Percentiles rank a stretch among this genome's conserved stretches.
phyloP scores from a whole-genome alignment of 1,140 invertebrate species.

The Drosophila lowei region DNA sequence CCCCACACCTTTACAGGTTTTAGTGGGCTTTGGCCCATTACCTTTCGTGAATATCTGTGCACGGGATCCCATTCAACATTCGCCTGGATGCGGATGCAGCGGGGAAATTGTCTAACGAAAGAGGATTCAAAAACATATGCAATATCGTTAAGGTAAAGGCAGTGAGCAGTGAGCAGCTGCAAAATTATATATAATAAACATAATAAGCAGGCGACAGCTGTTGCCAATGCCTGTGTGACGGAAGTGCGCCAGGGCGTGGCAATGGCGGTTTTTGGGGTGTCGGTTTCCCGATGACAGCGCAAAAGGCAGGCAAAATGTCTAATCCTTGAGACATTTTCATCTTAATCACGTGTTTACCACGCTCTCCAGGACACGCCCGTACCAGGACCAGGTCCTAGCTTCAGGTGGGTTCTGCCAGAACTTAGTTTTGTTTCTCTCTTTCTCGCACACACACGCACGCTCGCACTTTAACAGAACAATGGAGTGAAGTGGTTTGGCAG shows the following conservation, averaged over 20 bases:
- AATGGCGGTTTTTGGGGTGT: slow-evolving; percentile 12
- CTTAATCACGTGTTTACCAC: slow-evolving; percentile 79
- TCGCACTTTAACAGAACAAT: slow-evolving; percentile 2
- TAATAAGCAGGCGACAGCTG: slow-evolving; percentile 74
- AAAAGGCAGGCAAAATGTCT: slow-evolving; percentile 64
- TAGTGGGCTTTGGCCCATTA: slow-evolving; percentile 4
- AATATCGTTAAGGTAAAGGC: slow-evolving; percentile 24
- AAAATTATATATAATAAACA: slow-evolving; percentile 81
- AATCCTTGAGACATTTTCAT: slow-evolving; percentile 74
- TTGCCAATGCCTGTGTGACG: slow-evolving; percentile 61
- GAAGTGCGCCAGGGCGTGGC: slow-evolving; percentile 26
- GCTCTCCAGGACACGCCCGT: slow-evolving; percentile 30
- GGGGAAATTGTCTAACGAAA: not conserved
- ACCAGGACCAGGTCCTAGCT: not conserved
- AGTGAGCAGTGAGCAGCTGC: slow-evolving; percentile 44
- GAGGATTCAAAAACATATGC: slow-evolving; percentile 10
- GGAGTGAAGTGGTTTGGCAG: slow-evolving; percentile 16
- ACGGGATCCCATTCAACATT: not conserved
- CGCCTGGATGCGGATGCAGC: not conserved
- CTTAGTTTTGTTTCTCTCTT: slow-evolving; percentile 13
- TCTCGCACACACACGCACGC: slow-evolving; percentile 5
- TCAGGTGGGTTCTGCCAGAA: slow-evolving; percentile 39
- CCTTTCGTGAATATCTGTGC: not conserved
- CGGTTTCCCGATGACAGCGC: slow-evolving; percentile 60
- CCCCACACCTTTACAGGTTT: slow-evolving; percentile 7